These are phyloP conservation scores for Takifugu flavidus DNA, from an alignment of 2,113 vertebrate genomes.

Conservation along the genomic window DNA sequence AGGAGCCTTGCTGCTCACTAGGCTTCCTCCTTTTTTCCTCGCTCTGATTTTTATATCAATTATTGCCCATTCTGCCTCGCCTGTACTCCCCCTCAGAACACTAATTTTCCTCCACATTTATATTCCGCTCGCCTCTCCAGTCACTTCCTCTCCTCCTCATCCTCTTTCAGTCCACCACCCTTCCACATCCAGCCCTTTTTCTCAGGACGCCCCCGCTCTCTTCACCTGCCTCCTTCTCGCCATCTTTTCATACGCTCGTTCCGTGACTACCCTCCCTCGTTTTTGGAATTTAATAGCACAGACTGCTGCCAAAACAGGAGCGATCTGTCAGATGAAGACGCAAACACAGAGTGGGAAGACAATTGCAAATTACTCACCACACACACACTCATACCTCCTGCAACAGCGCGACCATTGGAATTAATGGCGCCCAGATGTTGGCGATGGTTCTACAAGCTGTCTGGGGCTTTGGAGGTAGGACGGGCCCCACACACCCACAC, in stretches of 20 bases:
- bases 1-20: constrained; percentile 44
- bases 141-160: constrained; percentile 16
- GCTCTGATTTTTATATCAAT: constrained; percentile 58
- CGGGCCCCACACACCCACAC: constrained; percentile 3
- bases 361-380: constrained; percentile 10
- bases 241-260: neutral
- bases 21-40: constrained; percentile 31
- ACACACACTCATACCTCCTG: constrained; percentile 24
- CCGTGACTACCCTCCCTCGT: constrained; percentile 1
- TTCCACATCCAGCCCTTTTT: constrained; percentile 1
- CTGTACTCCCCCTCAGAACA: constrained; percentile 32
- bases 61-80: constrained; percentile 44
- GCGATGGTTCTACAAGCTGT: constrained; percentile 51
- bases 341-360: neutral
- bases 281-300: neutral
- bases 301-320: constrained; percentile 16
- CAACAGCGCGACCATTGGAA: constrained; percentile 45
- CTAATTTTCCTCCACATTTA: constrained; percentile 36
- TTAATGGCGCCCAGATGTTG: constrained; percentile 55
- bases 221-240: neutral
- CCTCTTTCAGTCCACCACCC: constrained; percentile 26
- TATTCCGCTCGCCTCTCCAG: constrained; percentile 20
- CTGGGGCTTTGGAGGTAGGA: constrained; percentile 38
- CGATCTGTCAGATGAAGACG: constrained; percentile 8
- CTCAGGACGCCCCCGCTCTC: neutral